A percentile compares a stretch with the other conserved stretches of the same genome.
Evolutionary conservation across 2,797 vertebrate genomes (phyloP).

Genomic region (Etheostoma perlongum): DNA sequence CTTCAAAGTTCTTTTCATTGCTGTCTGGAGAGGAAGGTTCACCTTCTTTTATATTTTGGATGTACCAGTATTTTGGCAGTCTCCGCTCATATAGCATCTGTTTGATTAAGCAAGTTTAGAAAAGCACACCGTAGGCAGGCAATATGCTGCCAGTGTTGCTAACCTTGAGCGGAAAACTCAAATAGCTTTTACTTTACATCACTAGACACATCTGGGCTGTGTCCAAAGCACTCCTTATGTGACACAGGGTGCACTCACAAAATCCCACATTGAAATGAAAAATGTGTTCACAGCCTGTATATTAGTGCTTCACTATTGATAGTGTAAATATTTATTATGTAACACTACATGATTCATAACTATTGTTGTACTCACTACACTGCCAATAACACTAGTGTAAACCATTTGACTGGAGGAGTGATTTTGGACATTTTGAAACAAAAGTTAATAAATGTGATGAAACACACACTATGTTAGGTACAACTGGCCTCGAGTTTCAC

Average conservation of each 20-base stretch:
- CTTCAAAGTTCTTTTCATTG: constrained; percentile 3
- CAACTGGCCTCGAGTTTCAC: neutral
- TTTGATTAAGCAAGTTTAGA: neutral
- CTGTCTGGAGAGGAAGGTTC: neutral
- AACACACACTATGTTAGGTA: neutral
- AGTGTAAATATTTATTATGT: constrained; percentile 37
- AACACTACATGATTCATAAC: constrained; percentile 8
- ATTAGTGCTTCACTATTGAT: constrained; percentile 8
- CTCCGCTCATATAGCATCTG: neutral
- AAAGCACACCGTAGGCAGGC: neutral
- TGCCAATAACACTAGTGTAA: neutral
- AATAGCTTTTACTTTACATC: neutral
- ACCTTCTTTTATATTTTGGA: constrained; percentile 8
- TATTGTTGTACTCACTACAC: neutral
- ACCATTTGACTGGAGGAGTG: neutral
- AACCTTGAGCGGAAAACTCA: neutral
- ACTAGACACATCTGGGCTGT: neutral
- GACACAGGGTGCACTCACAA: neutral
- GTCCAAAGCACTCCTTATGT: neutral
- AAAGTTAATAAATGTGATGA: neutral
- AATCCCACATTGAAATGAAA: neutral
- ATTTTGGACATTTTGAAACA: constrained; percentile 14
- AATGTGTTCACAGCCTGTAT: neutral
- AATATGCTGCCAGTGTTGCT: neutral
- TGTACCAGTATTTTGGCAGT: neutral